Conservation (phyloP, 37 sponge, comb jelly and placozoan species). For the Amphimedon queenslandica region DNA sequence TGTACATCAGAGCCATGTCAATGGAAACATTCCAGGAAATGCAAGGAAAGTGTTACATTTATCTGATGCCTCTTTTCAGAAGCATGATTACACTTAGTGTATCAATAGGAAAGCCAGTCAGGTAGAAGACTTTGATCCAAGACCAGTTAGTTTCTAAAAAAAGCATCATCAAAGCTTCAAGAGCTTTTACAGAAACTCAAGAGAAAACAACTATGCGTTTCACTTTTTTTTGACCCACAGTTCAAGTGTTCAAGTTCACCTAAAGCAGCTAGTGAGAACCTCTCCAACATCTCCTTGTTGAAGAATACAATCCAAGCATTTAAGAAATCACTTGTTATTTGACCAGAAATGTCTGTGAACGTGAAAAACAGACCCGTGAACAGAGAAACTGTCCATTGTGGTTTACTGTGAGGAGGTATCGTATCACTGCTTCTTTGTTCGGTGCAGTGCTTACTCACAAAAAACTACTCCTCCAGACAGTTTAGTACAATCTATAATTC, state of each 20-base stretch:
- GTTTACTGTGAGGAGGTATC: conserved; percentile 25
- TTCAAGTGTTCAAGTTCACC: not conserved
- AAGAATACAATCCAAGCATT: conserved; percentile 26
- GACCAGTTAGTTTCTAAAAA: conserved; percentile 39
- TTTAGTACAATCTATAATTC: conserved; percentile 32
- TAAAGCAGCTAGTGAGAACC: not conserved
- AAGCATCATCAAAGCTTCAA: conserved; percentile 7
- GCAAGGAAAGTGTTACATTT: conserved; percentile 38
- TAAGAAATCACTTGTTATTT: conserved; percentile 19
- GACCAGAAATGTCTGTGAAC: conserved; percentile 14
- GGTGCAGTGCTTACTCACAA: conserved; percentile 22
- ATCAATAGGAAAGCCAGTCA: conserved; percentile 13
- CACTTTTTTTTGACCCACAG: conserved; percentile 21
- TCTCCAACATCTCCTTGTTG: not conserved
- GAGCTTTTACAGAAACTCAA: conserved; percentile 29
- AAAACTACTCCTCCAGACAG: conserved; percentile 33
- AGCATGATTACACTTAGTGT: conserved; percentile 34
- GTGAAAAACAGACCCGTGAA: conserved; percentile 28
- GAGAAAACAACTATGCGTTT: conserved; percentile 30
- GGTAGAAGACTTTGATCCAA: conserved; percentile 55
- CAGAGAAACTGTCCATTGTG: conserved; percentile 33
- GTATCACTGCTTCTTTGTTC: conserved; percentile 47
- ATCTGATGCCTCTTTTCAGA: conserved; percentile 24
- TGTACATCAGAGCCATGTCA: conserved; percentile 54
- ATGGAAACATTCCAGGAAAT: conserved; percentile 46